Evolutionary conservation across 30 jellyfish, hydroid and myxozoan species (phyloP).

Genomic region (Aurelia aurita complex sp. Pacific): DNA sequence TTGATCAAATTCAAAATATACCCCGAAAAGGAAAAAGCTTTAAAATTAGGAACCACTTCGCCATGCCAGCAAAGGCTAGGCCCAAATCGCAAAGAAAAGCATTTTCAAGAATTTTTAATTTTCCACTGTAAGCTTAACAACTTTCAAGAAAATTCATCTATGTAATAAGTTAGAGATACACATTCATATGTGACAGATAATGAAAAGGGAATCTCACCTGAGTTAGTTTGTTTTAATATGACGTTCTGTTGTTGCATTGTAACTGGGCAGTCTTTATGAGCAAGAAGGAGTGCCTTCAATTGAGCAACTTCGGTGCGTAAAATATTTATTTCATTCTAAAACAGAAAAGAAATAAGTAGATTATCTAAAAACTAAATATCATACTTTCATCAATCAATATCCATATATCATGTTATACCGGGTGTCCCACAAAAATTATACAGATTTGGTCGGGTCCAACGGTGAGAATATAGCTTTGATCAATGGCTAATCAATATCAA

Average conservation of each 20-base stretch:
- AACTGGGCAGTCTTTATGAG: constrained; percentile 98
- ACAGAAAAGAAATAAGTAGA: neutral
- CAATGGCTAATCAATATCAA: no score
- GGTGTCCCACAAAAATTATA: no score
- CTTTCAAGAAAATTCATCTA: no score
- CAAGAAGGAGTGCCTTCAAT: constrained; percentile 86
- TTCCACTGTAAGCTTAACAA: no score
- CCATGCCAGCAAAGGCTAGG: neutral
- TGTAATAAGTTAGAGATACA: neutral
- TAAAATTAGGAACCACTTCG: neutral
- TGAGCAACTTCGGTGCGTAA: constrained; percentile 96
- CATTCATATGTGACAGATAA: neutral
- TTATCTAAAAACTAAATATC: neutral
- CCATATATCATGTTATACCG: no score
- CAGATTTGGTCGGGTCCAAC: no score
- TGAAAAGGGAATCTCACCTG: constrained; percentile 26
- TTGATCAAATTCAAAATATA: neutral
- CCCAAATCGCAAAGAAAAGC: neutral
- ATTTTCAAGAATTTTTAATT: no score
- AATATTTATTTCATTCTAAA: constrained; percentile 74
- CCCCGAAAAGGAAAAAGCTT: neutral
- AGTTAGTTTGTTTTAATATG: constrained; percentile 41
- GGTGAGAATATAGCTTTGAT: no score
- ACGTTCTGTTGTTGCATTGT: constrained; percentile 94
- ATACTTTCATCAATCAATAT: no score